Base-by-base conservation (phyloP, 2,113 vertebrate genomes). In the Prionailurus bengalensis region DNA sequence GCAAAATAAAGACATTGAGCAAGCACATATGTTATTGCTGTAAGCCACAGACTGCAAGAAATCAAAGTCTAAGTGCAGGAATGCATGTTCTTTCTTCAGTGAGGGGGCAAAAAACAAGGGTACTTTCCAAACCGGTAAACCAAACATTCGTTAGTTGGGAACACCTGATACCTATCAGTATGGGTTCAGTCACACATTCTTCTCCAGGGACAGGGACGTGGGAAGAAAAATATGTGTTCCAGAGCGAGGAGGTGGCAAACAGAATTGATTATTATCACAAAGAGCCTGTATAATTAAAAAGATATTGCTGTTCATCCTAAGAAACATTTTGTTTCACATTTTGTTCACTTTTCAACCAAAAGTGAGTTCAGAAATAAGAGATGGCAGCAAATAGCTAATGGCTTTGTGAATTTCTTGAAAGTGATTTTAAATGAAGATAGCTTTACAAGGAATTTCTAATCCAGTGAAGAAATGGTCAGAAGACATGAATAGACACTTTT, bases 1-100 rank as follows among this genome's bases (percentile, higher is more conserved):
- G 63, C 95, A 95, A 98, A 96, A 90, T 3, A 93, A 96, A 97
- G 61, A 71, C 92, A 27, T 0, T 87, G 42, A 96, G 48, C 33
- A 97, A 66, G 68, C 89, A 95, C 82, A 88, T 65, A 53, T 92
- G 74, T 25, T 68, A 76, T 94, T 79, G 89, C 82, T 95, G 58
- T 16, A 89, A 93, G 66, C 78, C 89, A 27, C n/a, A 93, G 82
- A 45, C 48, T 45, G 94, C 70, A 23, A 89, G 17, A 86, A 94
- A 29, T 45, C n/a, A 48, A 83, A 88, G 58, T 55, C 48, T 66
- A 16, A 33, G 71, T 81, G 79, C 31, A 90, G 51, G 88, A 68
- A n/a, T 21, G 4, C 0, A 0, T 39, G 51, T 87, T 97, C 96
- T 58, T 89, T 92, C 16, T 80, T 79, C 23, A 83, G 29, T 8